Evolutionary conservation across 2,888 invertebrate species (phyloP), one percentile per base, ranked within the genome.

Genomic region (Gortyna flavago): DNA sequence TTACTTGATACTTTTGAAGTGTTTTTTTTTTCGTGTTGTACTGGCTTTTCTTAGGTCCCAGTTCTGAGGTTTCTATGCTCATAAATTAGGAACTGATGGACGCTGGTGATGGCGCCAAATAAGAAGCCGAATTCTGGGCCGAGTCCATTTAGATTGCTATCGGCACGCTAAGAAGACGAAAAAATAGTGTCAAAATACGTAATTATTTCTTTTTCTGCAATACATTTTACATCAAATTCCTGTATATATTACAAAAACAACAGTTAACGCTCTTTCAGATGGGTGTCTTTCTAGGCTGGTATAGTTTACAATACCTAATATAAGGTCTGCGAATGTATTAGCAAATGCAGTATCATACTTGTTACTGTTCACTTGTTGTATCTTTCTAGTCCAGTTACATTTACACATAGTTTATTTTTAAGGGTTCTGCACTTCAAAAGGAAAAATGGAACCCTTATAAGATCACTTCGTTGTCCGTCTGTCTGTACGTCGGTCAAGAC

Each of bases 21-120:
- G 44, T 13, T 16, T 9, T 65, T 79, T 79, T 71, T 16, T 57
- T 79, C 29, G 4, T 65, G 38, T 59, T 13, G 29, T 35, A 9
- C 21, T 25, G 5, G 35, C 18, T 59, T 25, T 29, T 11, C 32
- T 32, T 44, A 21, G 25, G 13, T 25, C 29, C 0, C 25, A 25
- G 44, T 59, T 54, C 4, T 21, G 13, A 1, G 8, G 4, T 16
- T 9, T 66, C 1, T 51, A n/a, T n/a, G 25, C 18, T 51, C 25
- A 32, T 25, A 25, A 68, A 32, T 25, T 44, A 13, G 44, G 41
- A 11, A 11, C 41, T 41, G 41, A 41, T 41, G 11, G 11, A 11
- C 41, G 41, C 41, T 41, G 41, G 2, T 41, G 41, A 41, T 41
- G 2, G 41, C 11, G 41, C 0, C 11, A 11, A 41, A 41, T 11